A percentile compares a stretch with the other conserved stretches of the same genome.
Conservation (phyloP, 2,113 vertebrate genomes). For the Epinephelus moara region DNA sequence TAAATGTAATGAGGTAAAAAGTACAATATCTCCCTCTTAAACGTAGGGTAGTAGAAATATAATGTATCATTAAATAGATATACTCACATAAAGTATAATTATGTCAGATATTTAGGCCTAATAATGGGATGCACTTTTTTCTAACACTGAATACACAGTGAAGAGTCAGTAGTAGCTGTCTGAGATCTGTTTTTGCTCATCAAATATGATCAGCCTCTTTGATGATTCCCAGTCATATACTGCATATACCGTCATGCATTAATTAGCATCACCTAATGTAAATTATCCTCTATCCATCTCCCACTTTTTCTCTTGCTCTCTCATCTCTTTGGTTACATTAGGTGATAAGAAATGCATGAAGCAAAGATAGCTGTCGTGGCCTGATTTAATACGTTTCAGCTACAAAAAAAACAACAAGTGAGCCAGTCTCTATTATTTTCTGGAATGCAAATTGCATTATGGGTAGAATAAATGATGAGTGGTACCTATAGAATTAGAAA, state of each 20-base stretch:
- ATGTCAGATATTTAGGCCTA: too few species aligned
- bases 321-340: background rate
- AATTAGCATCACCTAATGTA: conserved; percentile 21
- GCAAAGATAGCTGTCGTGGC: conserved; percentile 14
- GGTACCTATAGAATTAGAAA: conserved; percentile 39
- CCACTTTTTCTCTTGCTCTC: background rate
- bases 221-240: conserved; percentile 34
- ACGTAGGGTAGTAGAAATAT: too few species aligned
- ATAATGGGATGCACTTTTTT: background rate
- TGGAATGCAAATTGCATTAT: conserved; percentile 36
- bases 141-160: background rate
- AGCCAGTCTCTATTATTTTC: conserved; percentile 19
- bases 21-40: too few species aligned
- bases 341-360: conserved; percentile 29
- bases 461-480: conserved; percentile 41
- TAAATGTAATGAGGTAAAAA: too few species aligned
- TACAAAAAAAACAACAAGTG: background rate
- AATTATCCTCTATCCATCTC: background rate
- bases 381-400: conserved; percentile 29
- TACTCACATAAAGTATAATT: background rate
- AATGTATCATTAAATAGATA: too few species aligned
- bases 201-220: conserved; percentile 32
- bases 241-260: background rate
- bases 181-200: conserved; percentile 35
- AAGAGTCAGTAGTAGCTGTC: conserved; percentile 10